These are phyloP conservation scores for Sinodicranocentrus sp. DNA, from an alignment of 2,888 invertebrate genomes.

Conservation along the genomic window DNA sequence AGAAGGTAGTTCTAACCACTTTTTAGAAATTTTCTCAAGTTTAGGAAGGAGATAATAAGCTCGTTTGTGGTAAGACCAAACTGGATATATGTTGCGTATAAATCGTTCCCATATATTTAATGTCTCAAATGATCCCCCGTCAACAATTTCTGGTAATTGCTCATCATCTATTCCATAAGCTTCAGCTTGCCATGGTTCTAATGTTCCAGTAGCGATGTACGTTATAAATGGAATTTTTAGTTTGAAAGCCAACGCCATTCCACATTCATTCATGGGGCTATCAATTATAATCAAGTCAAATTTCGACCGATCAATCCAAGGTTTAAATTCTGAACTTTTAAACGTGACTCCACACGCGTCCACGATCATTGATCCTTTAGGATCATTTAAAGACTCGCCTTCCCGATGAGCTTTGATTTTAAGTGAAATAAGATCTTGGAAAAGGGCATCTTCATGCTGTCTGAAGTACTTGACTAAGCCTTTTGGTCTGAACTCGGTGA, in stretches of 20 bases:
- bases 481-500: constrained; percentile 65
- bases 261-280: constrained; percentile 69
- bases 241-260: constrained; percentile 60
- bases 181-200: constrained; percentile 69
- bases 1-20: constrained; percentile 56
- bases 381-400: constrained; percentile 45
- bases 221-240: constrained; percentile 53
- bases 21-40: constrained; percentile 63
- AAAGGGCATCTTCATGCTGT: constrained; percentile 51
- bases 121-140: neutral
- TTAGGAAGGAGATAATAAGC: constrained; percentile 61
- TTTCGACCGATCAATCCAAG: constrained; percentile 53
- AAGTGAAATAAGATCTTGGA: constrained; percentile 49
- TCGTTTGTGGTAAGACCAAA: constrained; percentile 55
- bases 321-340: constrained; percentile 58
- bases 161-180: constrained; percentile 59
- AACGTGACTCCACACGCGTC: constrained; percentile 61
- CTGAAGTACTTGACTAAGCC: constrained; percentile 54
- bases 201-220: constrained; percentile 52
- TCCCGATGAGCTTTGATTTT: constrained; percentile 60
- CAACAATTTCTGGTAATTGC: constrained; percentile 41
- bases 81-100: constrained; percentile 49
- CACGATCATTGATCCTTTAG: constrained; percentile 49
- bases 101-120: constrained; percentile 52
- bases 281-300: constrained; percentile 69